These are phyloP conservation scores for Pseudochirops cupreus DNA, from an alignment of 2,797 vertebrate genomes.

Conservation along the genomic window DNA sequence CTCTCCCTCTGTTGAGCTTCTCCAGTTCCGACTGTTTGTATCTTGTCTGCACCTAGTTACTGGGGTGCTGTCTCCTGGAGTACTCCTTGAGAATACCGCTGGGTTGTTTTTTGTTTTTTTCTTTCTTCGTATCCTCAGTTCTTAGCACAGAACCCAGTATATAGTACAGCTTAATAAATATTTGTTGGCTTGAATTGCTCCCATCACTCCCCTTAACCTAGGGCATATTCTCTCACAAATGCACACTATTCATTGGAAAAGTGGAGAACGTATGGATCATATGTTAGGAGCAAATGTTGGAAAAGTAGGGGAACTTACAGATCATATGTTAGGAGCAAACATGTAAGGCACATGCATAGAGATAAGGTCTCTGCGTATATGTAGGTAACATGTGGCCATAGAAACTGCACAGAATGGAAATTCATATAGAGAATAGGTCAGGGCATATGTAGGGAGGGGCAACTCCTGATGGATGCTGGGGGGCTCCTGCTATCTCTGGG, in stretches of 20 bases:
- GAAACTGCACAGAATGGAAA: neutral
- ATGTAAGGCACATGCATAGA: neutral
- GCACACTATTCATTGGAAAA: neutral
- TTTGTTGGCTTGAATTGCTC: neutral
- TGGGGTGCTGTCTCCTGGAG: neutral
- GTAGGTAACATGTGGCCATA: neutral
- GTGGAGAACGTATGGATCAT: neutral
- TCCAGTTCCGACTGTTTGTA: neutral
- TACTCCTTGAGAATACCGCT: neutral
- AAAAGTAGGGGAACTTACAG: neutral
- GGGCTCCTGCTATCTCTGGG: neutral
- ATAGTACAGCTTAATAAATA: neutral
- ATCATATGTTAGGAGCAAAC: neutral
- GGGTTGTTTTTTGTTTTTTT: neutral
- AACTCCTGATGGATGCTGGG: neutral
- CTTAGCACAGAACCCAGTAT: neutral
- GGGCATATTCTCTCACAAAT: neutral
- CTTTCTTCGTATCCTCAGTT: neutral
- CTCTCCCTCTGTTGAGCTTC: neutral
- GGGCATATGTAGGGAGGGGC: neutral
- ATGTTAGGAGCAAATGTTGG: neutral
- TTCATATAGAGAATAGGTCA: too few species aligned
- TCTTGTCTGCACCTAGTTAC: neutral
- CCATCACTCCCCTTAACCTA: neutral
- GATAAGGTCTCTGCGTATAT: neutral